A percentile compares a stretch with the other conserved stretches of the same genome.
Evolutionary conservation across 53 echinoderm and acorn worm species (phyloP).

Genomic region (Henricia sp.): DNA sequence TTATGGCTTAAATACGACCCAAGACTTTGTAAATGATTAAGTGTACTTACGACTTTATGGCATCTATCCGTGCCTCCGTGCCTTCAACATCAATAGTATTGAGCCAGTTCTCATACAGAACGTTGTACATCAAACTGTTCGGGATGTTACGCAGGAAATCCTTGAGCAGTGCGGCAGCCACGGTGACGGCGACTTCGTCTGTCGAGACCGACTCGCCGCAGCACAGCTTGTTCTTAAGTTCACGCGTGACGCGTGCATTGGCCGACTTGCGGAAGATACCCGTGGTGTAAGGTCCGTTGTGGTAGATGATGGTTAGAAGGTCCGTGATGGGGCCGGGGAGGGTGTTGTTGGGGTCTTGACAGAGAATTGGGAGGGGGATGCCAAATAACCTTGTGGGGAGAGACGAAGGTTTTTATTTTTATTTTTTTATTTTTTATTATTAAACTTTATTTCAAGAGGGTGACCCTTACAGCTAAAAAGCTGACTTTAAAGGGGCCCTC

Average conservation of each 20-base stretch:
- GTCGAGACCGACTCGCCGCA: constrained; percentile 73
- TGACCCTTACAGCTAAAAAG: no score
- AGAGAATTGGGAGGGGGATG: constrained; percentile 81
- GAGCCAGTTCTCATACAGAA: constrained; percentile 89
- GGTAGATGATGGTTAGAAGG: constrained; percentile 77
- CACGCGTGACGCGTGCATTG: constrained; percentile 89
- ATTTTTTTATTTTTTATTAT: no score
- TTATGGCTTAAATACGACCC: no score
- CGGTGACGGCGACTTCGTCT: constrained; percentile 72
- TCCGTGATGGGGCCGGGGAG: constrained; percentile 81
- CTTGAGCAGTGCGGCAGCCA: constrained; percentile 83
- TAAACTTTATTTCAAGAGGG: no score
- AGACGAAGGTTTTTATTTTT: background rate
- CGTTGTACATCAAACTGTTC: constrained; percentile 79
- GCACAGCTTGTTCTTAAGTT: constrained; percentile 81
- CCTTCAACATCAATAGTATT: constrained; percentile 68
- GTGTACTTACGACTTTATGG: constrained; percentile 77
- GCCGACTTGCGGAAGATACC: constrained; percentile 98
- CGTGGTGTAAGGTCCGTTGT: constrained; percentile 90
- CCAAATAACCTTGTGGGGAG: constrained; percentile 82
- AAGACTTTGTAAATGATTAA: no score
- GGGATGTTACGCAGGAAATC: constrained; percentile 93
- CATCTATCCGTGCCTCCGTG: constrained; percentile 65
- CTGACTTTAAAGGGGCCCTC: no score
- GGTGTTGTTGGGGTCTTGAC: constrained; percentile 73